Base-by-base conservation (phyloP, 2,113 vertebrate genomes). In the Oceanodroma tethys region DNA sequence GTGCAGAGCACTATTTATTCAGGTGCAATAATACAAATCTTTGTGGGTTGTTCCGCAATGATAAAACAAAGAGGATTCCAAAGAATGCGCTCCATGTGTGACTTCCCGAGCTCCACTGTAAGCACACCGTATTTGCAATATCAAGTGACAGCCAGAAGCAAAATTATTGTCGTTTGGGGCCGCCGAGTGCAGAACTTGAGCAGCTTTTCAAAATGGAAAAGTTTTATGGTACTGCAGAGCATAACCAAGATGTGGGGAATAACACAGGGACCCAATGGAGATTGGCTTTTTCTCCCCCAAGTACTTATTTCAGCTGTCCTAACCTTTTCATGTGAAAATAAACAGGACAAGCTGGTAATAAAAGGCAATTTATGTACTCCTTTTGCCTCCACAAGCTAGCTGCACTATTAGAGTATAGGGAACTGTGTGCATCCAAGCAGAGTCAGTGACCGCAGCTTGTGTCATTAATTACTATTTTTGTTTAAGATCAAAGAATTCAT, bases 21-120 rank as follows among this genome's bases (percentile, higher is more conserved):
- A 99, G 99, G 99, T 99, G 99, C 98, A 98, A 98, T 98, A 99
- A 98, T 95, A 99, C 98, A 98, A 98, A 98, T 98, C 97, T 96
- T 97, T 95, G 97, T 91, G 76, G 98, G 97, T 86, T 98, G 98
- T 96, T 98, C 98, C 86, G 93, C 96, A 94, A 93, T 97, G 98
- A 99, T 98, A 99, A 99, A 99, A 99, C 98, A 98, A 98, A 98
- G 98, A 98, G 90, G 97, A 98, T 98, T 98, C 97, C 98, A 97
- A 99, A 98, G 98, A 99, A 99, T 99, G 98, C 94, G 30, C 93
- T 98, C 98, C 98, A 96, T 98, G 97, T 98, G 98, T 83, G 98
- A 97, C 95, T 97, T 87, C 92, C 97, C 86, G 21, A 93, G 84
- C 92, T 97, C 86, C 81, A 80, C 93, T 91, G 75, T 95, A 97